Conservation (phyloP, 2,113 vertebrate genomes). For the Tichodroma muraria region DNA sequence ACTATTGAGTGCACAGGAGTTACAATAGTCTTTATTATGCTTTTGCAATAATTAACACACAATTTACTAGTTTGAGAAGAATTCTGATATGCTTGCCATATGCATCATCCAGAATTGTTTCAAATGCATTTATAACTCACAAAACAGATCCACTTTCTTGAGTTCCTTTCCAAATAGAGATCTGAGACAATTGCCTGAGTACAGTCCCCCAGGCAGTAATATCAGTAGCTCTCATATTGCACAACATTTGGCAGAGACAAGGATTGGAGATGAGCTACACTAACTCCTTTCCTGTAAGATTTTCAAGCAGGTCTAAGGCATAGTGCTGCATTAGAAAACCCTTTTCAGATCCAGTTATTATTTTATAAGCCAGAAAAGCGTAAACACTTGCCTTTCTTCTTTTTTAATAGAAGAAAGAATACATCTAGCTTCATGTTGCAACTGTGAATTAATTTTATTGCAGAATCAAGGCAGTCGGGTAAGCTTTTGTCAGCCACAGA, state of each 20-base stretch:
- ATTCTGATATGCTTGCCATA: background rate
- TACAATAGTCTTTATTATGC: background rate
- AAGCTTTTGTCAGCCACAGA: background rate
- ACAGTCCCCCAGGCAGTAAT: background rate
- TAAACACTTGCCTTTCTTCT: background rate
- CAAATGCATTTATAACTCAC: background rate
- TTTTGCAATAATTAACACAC: background rate
- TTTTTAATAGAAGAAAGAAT: background rate
- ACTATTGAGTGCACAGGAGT: background rate
- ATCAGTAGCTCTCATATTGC: background rate
- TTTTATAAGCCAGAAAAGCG: background rate
- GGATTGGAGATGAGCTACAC: background rate
- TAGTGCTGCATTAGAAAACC: background rate
- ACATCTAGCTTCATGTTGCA: background rate
- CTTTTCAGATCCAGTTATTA: background rate
- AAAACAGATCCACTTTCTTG: background rate
- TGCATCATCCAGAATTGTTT: background rate
- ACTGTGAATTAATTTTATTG: background rate
- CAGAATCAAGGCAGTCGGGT: background rate
- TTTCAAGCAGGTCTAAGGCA: background rate
- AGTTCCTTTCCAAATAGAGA: background rate
- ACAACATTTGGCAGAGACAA: background rate
- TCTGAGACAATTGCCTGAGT: background rate
- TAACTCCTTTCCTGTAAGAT: background rate
- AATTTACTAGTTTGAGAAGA: background rate